These are phyloP conservation scores for Arrhamphus sclerolepis DNA, from an alignment of 2,797 vertebrate species.

Conservation along the genomic window DNA sequence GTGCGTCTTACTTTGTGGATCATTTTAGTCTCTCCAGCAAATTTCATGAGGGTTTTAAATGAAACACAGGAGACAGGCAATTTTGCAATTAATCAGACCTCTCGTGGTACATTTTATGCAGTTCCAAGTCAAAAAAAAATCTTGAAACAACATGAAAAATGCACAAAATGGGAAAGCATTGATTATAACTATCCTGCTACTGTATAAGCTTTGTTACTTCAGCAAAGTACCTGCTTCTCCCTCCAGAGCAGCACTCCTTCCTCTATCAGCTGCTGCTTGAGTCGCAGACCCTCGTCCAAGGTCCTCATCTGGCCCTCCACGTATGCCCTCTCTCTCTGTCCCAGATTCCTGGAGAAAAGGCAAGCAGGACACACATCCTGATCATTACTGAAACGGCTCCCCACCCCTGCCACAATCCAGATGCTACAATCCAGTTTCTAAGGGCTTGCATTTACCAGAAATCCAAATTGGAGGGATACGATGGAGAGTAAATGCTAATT, in stretches of 20 bases:
- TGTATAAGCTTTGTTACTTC: background rate
- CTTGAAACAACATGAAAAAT: slow-evolving; percentile 10
- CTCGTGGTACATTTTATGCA: slow-evolving; percentile 8
- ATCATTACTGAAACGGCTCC: slow-evolving; percentile 60
- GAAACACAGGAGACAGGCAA: slow-evolving; percentile 1
- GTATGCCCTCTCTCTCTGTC: slow-evolving; percentile 73
- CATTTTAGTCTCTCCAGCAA: background rate
- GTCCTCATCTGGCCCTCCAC: slow-evolving; percentile 80
- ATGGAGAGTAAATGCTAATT: slow-evolving; percentile 58
- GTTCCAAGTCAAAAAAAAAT: background rate
- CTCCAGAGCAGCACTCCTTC: slow-evolving; percentile 79
- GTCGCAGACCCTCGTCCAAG: slow-evolving; percentile 74
- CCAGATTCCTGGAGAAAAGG: slow-evolving; percentile 73
- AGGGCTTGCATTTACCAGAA: slow-evolving; percentile 57
- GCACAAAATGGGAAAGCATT: background rate
- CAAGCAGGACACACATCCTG: slow-evolving; percentile 26
- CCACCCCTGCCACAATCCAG: slow-evolving; percentile 50
- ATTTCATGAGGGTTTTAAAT: background rate
- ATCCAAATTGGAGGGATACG: slow-evolving; percentile 61
- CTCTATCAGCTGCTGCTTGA: slow-evolving; percentile 79
- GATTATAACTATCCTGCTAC: background rate
- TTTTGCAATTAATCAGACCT: background rate
- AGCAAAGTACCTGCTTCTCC: slow-evolving; percentile 76
- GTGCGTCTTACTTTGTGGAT: background rate
- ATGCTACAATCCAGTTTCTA: no score